Percentiles rank a stretch among this genome's conserved stretches.
Conservation (phyloP, 2,113 vertebrate genomes). For the Rhegmatorhina hoffmannsi region DNA sequence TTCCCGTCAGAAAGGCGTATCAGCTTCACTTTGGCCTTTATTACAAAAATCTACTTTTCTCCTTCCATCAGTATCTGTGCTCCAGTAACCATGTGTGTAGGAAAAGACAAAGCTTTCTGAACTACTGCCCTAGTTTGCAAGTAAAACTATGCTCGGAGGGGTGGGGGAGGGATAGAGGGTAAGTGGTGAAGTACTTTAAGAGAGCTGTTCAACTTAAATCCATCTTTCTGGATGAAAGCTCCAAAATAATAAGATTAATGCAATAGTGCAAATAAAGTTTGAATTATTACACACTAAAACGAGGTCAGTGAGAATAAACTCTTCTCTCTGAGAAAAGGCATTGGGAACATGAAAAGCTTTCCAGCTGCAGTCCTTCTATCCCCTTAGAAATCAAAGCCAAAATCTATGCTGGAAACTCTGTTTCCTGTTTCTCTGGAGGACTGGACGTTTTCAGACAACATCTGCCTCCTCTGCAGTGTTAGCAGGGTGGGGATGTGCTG, state of each 20-base stretch:
- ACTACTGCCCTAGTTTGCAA: conserved; percentile 52
- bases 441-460: not conserved
- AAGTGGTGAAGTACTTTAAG: not conserved
- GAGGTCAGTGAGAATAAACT: conserved; percentile 25
- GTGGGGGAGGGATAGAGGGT: not conserved
- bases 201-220: conserved; percentile 17
- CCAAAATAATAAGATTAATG: conserved; percentile 43
- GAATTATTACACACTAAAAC: conserved; percentile 12
- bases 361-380: conserved; percentile 15
- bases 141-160: not conserved
- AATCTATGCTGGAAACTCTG: not conserved
- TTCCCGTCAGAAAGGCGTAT: not conserved
- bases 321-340: conserved; percentile 2
- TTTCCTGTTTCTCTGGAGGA: not conserved
- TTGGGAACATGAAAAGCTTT: conserved; percentile 26
- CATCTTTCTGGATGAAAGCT: conserved; percentile 55
- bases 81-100: not conserved
- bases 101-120: conserved; percentile 22
- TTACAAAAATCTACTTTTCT: not conserved
- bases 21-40: conserved; percentile 2
- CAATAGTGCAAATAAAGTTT: not conserved
- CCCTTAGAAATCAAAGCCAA: conserved; percentile 2
- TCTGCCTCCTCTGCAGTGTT: not conserved
- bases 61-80: conserved; percentile 10
- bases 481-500: not conserved